Evolutionary conservation across 2,113 vertebrate genomes (phyloP), one percentile per base, ranked within the genome.

Genomic region (Campylorhamphus procurvoides): DNA sequence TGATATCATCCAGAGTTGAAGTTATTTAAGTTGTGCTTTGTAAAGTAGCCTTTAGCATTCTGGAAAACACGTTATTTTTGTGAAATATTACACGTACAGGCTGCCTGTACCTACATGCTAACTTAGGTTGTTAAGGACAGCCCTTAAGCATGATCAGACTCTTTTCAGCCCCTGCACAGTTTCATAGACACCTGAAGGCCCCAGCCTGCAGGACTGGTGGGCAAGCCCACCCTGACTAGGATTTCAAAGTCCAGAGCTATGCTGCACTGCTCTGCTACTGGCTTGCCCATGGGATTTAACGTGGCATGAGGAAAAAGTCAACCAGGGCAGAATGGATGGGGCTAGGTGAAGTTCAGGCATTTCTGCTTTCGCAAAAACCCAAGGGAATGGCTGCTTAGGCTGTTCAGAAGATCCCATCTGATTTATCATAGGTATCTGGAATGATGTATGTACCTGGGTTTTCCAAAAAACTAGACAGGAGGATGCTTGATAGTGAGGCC

Each of bases 221-320:
- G 42, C 1, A 1, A 77, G 5, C 33, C 53, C 39, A 6, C n/a
- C 28, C n/a, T 56, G 44, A 16, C 6, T 18, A 19, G 6, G 14
- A 4, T 7, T 66, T 15, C 49, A 46, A 77, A 83, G 31, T 8
- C 50, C 1, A 1, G 28, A 4, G 8, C 62, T 11, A 3, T 31
- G 63, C 8, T 0, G 0, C 2, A 2, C 42, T 2, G 2, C 50
- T 66, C 42, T 78, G 37, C 10, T 56, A 33, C 42, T 37, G 80
- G n/a, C 22, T 84, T 42, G 24, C n/a, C 24, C 0, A 0, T 33
- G 47, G 39, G 35, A 73, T 71, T 95, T 84, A 64, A 52, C 7
- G 25, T 0, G 0, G 7, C 19, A 29, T 0, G 0, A 69, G 39
- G 18, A 31, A 81, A 23, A 77, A 23, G 40, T 53, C 40, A 71